phyloP scores from a whole-genome alignment of 2,888 invertebrate genomes.

The Drosophila prostipennis region DNA sequence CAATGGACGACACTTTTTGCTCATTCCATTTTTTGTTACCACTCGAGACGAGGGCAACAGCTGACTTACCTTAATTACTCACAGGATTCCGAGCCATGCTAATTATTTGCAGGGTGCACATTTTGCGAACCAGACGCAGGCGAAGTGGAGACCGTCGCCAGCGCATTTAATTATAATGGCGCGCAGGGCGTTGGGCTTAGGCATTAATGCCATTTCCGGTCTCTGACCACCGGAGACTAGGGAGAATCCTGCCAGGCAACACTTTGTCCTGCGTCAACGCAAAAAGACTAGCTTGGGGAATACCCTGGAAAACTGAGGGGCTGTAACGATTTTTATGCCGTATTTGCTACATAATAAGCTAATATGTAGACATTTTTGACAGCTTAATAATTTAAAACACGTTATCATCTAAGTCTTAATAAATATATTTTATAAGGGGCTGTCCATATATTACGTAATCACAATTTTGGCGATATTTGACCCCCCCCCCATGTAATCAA shows the following conservation, averaged over 20 bases:
- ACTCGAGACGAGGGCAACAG: constrained; percentile 53
- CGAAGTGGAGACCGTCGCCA: constrained; percentile 16
- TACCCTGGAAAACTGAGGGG: not conserved
- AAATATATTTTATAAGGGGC: no score
- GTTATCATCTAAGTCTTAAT: no score
- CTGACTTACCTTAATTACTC: constrained; percentile 78
- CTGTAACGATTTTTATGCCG: no score
- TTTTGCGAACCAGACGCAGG: constrained; percentile 23
- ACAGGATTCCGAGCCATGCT: constrained; percentile 59
- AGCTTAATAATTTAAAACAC: no score
- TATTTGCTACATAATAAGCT: no score
- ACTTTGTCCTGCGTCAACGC: constrained; percentile 1
- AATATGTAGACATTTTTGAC: no score
- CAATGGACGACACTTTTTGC: constrained; percentile 37
- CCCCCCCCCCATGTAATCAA: no score
- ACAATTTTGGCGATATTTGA: no score
- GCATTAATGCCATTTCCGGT: constrained; percentile 72
- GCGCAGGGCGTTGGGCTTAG: constrained; percentile 59
- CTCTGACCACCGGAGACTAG: constrained; percentile 35
- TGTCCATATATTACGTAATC: no score
- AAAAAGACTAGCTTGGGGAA: constrained; percentile 1
- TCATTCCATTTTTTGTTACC: constrained; percentile 3
- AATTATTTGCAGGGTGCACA: constrained; percentile 69
- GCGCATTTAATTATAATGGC: constrained; percentile 72
- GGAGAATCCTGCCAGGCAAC: constrained; percentile 32